Evolutionary conservation across 2,888 invertebrate genomes (phyloP).

Genomic region (Drosophila suboccidentalis): DNA sequence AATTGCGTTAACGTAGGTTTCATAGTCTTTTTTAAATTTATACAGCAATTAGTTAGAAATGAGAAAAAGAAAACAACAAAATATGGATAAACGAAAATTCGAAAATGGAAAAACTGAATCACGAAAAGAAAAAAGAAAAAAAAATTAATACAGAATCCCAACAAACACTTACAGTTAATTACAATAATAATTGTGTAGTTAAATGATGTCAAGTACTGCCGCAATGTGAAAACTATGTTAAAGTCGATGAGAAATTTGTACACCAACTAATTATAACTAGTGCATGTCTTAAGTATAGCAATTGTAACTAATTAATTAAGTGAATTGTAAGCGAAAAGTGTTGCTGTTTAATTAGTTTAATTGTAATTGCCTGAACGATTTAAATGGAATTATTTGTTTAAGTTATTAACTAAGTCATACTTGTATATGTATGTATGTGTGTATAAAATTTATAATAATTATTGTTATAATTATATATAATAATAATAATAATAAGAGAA

Average conservation of each 20-base stretch:
- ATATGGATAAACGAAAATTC: slow-evolving; percentile 34
- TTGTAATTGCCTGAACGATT: slow-evolving; percentile 39
- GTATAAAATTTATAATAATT: slow-evolving; percentile 45
- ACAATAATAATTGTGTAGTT: slow-evolving; percentile 54
- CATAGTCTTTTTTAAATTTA: slow-evolving; percentile 72
- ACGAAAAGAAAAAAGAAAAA: slow-evolving; percentile 7
- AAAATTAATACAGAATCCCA: slow-evolving; percentile 45
- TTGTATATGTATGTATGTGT: slow-evolving; percentile 43
- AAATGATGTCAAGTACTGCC: slow-evolving; percentile 73
- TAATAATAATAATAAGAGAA: slow-evolving; percentile 70
- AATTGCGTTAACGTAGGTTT: slow-evolving; percentile 73
- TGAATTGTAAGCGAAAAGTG: slow-evolving; percentile 50
- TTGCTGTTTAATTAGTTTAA: slow-evolving; percentile 58
- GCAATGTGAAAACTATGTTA: slow-evolving; percentile 50
- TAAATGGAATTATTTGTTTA: slow-evolving; percentile 45
- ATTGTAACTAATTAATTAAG: slow-evolving; percentile 56
- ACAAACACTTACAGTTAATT: slow-evolving; percentile 54
- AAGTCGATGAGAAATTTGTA: slow-evolving; percentile 46
- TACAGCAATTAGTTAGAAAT: slow-evolving; percentile 56
- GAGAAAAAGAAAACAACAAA: slow-evolving; percentile 14
- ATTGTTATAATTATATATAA: slow-evolving; percentile 26
- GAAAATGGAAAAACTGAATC: slow-evolving; percentile 14
- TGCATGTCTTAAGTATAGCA: slow-evolving; percentile 45
- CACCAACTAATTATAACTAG: slow-evolving; percentile 56
- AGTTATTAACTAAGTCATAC: slow-evolving; percentile 56